Conservation (phyloP, 37 sponge, comb jelly and placozoan species). For the Axinella damicornis region DNA sequence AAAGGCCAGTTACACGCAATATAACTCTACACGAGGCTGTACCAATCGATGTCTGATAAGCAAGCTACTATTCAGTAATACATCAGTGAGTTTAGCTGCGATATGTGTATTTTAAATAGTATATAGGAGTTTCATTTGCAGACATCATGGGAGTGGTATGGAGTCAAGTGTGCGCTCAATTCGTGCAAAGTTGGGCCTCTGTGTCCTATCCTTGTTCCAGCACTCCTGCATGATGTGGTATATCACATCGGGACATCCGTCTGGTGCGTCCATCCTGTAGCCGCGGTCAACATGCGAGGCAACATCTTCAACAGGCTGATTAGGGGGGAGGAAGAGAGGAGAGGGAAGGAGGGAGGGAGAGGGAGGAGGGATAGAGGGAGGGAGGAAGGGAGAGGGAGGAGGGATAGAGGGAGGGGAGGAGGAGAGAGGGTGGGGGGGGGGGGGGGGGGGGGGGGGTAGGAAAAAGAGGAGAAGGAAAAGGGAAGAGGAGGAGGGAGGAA, state of each 20-base stretch:
- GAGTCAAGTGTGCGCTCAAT: constrained; percentile 3
- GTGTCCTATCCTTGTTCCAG: constrained; percentile 75
- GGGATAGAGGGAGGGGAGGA: too few relatives aligned
- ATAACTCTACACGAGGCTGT: too few relatives aligned
- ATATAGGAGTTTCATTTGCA: too few relatives aligned
- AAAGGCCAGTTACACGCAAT: too few relatives aligned
- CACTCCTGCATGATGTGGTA: constrained; percentile 87
- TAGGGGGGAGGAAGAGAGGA: not conserved
- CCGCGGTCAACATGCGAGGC: constrained; percentile 74
- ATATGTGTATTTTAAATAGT: too few relatives aligned
- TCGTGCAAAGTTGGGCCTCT: constrained; percentile 82
- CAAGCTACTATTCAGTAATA: too few relatives aligned
- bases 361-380: not conserved
- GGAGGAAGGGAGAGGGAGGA: not conserved
- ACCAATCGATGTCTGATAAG: too few relatives aligned
- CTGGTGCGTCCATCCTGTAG: constrained; percentile 90
- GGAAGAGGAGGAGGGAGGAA: not conserved
- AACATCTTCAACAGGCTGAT: constrained; percentile 40
- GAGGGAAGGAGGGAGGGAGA: not conserved
- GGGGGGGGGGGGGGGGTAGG: not conserved
- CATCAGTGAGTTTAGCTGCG: too few relatives aligned
- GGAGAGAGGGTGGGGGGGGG: too few relatives aligned
- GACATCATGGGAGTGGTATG: too few relatives aligned
- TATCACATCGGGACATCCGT: constrained; percentile 85
- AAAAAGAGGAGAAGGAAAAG: not conserved